Evolutionary conservation across 2,888 invertebrate genomes (phyloP), one percentile per base, ranked within the genome.

Genomic region (Cynaeus angustus): DNA sequence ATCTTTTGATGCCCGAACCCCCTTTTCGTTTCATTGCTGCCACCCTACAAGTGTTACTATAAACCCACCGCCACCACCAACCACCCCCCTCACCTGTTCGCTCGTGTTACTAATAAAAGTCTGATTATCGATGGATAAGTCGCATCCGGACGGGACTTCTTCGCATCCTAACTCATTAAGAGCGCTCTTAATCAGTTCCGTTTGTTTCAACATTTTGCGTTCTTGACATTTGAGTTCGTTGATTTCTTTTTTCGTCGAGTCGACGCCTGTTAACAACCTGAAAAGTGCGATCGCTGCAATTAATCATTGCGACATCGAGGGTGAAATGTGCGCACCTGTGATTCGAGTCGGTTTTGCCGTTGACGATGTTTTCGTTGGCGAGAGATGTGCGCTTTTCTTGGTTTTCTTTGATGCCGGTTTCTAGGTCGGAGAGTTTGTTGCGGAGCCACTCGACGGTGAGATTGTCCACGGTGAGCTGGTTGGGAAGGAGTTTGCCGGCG

Each of bases 391-490:
- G 89, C 77, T 91, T 92, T 80, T 92, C 92, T 81, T 95, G 92
- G 71, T 91, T 92, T 66, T 94, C 92, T 82, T 92, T 93, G 41
- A 96, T 87, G n/a, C 91, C 88, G n/a, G 87, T 83, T 84, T 96
- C 96, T 72, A 96, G 84, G 77, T 96, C 95, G 10, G 88, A 88
- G 62, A 95, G 86, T 81, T 94, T 93, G 74, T 91, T 92, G 78
- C 94, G 90, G 66, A 98, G 85, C 92, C 94, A 94, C 80, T 97
- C 97, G 38, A 95, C 92, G 0, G 97, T 98, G 28, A 97, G 88
- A 84, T 97, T 97, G 84, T 98, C 97, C 0, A 97, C 94, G 0
- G 96, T 95, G 74, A 98, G 84, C 81, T 93, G 92, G 86, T 95
- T 95, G n/a, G 94, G 92, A 78, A 92, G 89, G 55, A 96, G 88